phyloP scores from a whole-genome alignment of 2,113 vertebrate genomes.

The Melanerpes aurifrons region DNA sequence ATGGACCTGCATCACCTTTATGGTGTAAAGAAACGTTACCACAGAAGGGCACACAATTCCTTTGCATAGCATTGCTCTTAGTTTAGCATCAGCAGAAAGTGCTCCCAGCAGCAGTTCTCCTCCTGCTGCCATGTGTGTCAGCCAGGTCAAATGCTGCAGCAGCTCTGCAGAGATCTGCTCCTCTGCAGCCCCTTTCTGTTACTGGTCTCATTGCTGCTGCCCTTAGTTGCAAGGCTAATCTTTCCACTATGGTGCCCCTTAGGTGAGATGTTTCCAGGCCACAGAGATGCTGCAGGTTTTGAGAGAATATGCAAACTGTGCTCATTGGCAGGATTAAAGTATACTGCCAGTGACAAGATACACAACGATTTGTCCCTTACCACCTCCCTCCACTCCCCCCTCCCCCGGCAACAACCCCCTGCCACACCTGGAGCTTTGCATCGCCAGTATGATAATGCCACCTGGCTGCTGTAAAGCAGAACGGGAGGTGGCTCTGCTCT shows the following conservation, averaged over 20 bases:
- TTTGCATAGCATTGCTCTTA: background rate
- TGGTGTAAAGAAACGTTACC: background rate
- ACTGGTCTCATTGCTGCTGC: background rate
- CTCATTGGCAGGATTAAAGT: fast-evolving
- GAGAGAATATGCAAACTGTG: background rate
- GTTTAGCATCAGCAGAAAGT: background rate
- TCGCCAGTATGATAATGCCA: background rate
- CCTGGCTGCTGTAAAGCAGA: background rate
- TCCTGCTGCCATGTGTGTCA: background rate
- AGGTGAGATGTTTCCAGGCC: background rate
- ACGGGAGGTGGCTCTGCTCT: background rate
- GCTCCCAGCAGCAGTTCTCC: background rate
- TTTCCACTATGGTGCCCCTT: fast-evolving
- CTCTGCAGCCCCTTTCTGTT: background rate
- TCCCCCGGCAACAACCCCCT: background rate
- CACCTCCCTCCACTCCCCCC: background rate
- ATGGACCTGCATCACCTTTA: background rate
- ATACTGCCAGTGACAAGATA: background rate
- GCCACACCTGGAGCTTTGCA: background rate
- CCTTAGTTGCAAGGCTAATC: background rate
- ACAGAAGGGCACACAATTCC: fast-evolving
- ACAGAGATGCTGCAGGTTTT: background rate
- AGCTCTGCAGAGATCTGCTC: background rate
- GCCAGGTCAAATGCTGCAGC: background rate
- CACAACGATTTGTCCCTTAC: fast-evolving